Percentiles rank a stretch among this genome's conserved stretches.
phyloP scores from a whole-genome alignment of 1,140 invertebrate species.

The Hyphantria cunea region DNA sequence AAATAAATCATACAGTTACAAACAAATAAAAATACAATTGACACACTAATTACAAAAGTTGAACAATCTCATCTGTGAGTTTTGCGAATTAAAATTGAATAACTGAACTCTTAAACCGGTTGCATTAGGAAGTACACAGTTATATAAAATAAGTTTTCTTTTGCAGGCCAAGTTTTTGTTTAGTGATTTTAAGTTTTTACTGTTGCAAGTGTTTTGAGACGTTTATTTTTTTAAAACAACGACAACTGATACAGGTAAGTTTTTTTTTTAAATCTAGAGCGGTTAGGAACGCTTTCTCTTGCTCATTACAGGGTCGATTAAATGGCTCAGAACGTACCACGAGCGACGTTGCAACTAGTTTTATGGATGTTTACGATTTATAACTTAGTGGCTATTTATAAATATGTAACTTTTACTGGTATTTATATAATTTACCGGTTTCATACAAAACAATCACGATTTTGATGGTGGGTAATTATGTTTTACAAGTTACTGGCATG shows the following conservation, averaged over 20 bases:
- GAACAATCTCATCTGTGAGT: constrained; percentile 32
- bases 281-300: constrained; percentile 48
- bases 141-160: constrained; percentile 64
- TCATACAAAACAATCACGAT: not conserved
- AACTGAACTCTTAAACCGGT: constrained; percentile 41
- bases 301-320: constrained; percentile 41
- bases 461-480: not conserved
- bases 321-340: constrained; percentile 3
- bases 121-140: constrained; percentile 46
- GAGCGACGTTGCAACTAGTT: not conserved
- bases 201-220: constrained; percentile 22
- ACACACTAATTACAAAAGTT: constrained; percentile 16
- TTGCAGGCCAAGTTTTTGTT: constrained; percentile 36
- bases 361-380: too few species aligned
- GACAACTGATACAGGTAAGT: constrained; percentile 50
- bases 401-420: not conserved
- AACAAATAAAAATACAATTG: constrained; percentile 23
- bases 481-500: not conserved
- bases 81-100: constrained; percentile 19
- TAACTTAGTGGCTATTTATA: not conserved
- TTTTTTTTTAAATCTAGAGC: constrained; percentile 38
- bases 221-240: constrained; percentile 57
- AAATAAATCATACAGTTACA: constrained; percentile 9
- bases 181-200: constrained; percentile 50
- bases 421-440: not conserved